These are phyloP conservation scores for Drosophila emarginata DNA, from an alignment of 2,888 invertebrate species.

Conservation along the genomic window DNA sequence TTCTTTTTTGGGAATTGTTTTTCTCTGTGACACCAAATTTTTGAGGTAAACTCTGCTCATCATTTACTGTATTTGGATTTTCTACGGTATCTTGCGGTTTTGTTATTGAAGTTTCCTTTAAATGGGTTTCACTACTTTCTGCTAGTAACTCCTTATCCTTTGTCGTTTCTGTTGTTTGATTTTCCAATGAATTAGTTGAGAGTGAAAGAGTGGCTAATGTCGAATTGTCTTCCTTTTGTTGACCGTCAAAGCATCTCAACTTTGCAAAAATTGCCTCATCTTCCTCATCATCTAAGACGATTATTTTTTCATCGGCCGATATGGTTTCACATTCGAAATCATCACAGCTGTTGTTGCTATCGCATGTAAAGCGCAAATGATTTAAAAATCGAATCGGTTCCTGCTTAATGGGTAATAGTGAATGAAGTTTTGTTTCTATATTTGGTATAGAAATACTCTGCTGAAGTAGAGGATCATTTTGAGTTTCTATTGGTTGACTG, in stretches of 20 bases:
- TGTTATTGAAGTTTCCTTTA: not conserved
- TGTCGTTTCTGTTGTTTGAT: not conserved
- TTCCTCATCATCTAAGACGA: constrained; percentile 37
- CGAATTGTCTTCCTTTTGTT: not conserved
- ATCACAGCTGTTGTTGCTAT: constrained; percentile 1
- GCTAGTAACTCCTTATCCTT: not conserved
- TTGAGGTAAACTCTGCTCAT: not conserved
- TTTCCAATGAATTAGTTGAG: not conserved
- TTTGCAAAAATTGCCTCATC: not conserved
- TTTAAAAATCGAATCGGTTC: constrained; percentile 51
- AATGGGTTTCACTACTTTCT: not conserved
- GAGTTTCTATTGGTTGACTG: constrained; percentile 25
- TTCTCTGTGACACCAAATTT: not conserved
- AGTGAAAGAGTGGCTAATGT: not conserved
- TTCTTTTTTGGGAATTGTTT: constrained; percentile 7
- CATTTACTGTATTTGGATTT: not conserved
- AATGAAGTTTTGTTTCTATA: not conserved
- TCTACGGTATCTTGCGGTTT: not conserved
- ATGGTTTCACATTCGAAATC: constrained; percentile 43
- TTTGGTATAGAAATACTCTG: not conserved
- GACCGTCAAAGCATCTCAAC: constrained; percentile 41
- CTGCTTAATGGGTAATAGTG: constrained; percentile 5
- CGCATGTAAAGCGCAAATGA: constrained; percentile 42
- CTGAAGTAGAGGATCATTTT: constrained; percentile 43
- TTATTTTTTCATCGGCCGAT: constrained; percentile 40